Evolutionary conservation across 1,140 invertebrate species (phyloP).

Genomic region (Tyrophagus putrescentiae): DNA sequence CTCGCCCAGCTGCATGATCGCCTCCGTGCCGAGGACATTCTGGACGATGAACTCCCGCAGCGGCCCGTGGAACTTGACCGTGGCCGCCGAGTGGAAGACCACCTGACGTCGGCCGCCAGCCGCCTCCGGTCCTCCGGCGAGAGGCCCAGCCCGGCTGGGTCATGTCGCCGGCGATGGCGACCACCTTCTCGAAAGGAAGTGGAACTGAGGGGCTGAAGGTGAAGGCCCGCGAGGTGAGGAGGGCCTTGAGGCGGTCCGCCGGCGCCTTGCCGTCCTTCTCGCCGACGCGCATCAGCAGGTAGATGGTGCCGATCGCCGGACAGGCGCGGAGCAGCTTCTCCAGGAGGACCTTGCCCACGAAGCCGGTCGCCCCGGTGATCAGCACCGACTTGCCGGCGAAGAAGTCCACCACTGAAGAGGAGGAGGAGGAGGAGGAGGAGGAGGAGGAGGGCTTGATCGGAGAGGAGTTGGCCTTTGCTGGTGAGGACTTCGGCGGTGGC

Average conservation of each 20-base stretch:
- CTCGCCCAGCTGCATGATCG: conserved; percentile 42
- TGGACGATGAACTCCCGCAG: conserved; percentile 62
- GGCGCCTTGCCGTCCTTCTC: conserved; percentile 32
- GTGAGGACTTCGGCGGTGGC: too few species aligned
- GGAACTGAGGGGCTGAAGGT: neutral
- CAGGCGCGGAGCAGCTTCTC: conserved; percentile 39
- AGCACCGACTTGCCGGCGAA: conserved; percentile 53
- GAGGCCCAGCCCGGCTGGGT: conserved; percentile 74
- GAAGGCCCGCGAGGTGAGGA: conserved; percentile 24
- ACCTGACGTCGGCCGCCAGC: conserved; percentile 58
- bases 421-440: too few species aligned
- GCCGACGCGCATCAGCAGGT: conserved; percentile 35
- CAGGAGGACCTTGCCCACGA: conserved; percentile 51
- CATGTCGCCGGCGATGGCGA: conserved; percentile 76
- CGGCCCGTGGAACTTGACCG: conserved; percentile 92
- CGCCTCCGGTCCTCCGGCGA: conserved; percentile 53
- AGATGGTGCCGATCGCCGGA: conserved; percentile 34
- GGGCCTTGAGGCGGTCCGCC: conserved; percentile 30
- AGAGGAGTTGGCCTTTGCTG: too few species aligned
- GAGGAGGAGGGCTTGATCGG: too few species aligned
- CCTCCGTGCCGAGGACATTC: conserved; percentile 73
- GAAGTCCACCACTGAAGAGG: conserved; percentile 35
- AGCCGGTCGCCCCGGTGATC: conserved; percentile 47
- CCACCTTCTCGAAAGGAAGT: conserved; percentile 47
- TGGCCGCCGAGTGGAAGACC: conserved; percentile 94